Conservation (phyloP, 1,140 invertebrate species). For the Sesamia nonagrioides region DNA sequence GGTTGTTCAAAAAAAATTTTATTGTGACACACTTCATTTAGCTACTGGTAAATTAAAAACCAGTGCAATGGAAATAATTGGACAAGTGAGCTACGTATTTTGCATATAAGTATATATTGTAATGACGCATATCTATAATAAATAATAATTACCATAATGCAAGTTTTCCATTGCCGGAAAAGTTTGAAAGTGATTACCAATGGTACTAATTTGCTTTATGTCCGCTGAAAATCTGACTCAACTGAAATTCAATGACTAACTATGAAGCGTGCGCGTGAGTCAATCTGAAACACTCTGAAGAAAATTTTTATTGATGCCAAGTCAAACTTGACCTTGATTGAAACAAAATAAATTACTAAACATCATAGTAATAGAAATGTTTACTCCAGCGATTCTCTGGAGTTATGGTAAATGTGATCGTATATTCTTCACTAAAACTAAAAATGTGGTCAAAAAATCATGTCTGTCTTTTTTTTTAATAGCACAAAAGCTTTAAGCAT, state of each 20-base stretch:
- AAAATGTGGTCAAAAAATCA: too few relatives aligned
- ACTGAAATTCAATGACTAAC: constrained; percentile 76
- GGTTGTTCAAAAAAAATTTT: background rate
- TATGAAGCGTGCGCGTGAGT: constrained; percentile 60
- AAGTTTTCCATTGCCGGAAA: constrained; percentile 32
- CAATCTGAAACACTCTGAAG: constrained; percentile 64
- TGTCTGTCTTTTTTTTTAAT: too few relatives aligned
- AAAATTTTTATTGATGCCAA: constrained; percentile 59
- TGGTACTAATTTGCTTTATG: constrained; percentile 40
- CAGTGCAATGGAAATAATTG: background rate
- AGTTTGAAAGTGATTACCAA: constrained; percentile 44
- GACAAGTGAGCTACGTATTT: background rate
- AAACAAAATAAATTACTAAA: background rate
- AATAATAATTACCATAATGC: background rate
- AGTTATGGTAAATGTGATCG: background rate
- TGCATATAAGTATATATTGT: background rate
- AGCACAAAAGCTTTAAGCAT: too few relatives aligned
- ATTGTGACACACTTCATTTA: background rate
- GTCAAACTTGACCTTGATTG: constrained; percentile 29
- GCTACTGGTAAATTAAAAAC: background rate
- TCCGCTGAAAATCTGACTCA: constrained; percentile 64
- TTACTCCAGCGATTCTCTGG: background rate
- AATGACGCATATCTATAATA: constrained; percentile 14
- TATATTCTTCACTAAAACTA: too few relatives aligned
- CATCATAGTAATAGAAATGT: background rate